Base-by-base conservation (phyloP, 2,888 invertebrate genomes). In the Scaptomyza tumidula region DNA sequence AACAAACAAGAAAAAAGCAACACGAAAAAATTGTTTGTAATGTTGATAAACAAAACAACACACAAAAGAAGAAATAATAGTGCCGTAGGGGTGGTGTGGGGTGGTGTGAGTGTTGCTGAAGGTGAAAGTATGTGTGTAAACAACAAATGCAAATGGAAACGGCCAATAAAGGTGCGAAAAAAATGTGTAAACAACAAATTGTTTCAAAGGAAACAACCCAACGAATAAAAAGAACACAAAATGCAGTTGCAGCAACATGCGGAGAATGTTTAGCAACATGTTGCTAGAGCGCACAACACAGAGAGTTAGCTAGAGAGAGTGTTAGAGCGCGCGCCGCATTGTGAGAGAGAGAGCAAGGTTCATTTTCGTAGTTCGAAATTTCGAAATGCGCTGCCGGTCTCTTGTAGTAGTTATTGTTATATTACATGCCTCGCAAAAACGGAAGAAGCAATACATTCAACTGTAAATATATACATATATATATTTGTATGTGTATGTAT, bases 21-120 rank as follows among this genome's bases (percentile, higher is more conserved):
- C 13, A 31, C 16, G 3, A 33, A 64, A 78, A 5, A 0, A 19
- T 0, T 16, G n/a, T 9, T 14, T 39, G 35, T 35, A 85, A 76
- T 86, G 80, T 82, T 82, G 71, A 85, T 85, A 86, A 85, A 85
- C 86, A 85, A 85, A 87, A 80, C 76, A 85, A 55, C 24, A 24
- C 37, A 37, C 6, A 19, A 33, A 5, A 16, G 33, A 33, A 27
- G 1, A 1, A 19, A 19, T 2, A 45, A 55, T 24, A n/a, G 11
- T 6, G 6, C 14, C 10, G 39, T 4, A 46, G 35, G 37, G 35
- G 49, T 41, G 35, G 13, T 44, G 46, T 49, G 50, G 9, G 48
- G 13, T 0, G 41, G 31, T 35, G 43, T 33, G 43, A 43, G 49
- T 58, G 61, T 14, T 50, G 70, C 56, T 62, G 77, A 74, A 80